phyloP scores from a whole-genome alignment of 2,113 vertebrate species.

The Oncorhynchus keta region DNA sequence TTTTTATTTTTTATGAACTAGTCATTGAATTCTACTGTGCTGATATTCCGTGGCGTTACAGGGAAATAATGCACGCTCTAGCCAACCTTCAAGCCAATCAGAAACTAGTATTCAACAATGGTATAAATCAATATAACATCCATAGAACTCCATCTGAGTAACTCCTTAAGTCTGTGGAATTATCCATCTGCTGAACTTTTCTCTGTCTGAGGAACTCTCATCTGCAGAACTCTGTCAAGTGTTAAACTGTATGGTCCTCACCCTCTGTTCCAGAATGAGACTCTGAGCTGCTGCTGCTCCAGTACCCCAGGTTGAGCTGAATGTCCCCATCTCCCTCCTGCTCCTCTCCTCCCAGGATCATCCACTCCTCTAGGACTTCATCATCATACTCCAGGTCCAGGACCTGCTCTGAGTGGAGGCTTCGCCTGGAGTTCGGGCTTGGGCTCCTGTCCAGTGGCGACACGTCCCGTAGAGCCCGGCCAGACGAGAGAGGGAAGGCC shows the following conservation, averaged over 20 bases:
- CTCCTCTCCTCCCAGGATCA: slow-evolving; percentile 60
- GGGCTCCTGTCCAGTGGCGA: too few relatives aligned
- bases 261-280: slow-evolving; percentile 45
- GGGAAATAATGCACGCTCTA: too few relatives aligned
- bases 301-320: slow-evolving; percentile 58
- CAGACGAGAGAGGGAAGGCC: slow-evolving; percentile 37
- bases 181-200: background rate
- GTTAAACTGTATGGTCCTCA: slow-evolving; percentile 7
- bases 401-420: background rate
- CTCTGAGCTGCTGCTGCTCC: slow-evolving; percentile 32
- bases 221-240: background rate
- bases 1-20: too few relatives aligned
- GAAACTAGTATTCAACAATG: too few relatives aligned
- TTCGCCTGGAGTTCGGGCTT: slow-evolving; percentile 5
- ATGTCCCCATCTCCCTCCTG: slow-evolving; percentile 57
- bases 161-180: background rate
- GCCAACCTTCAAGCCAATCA: too few relatives aligned
- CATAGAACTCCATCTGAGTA: background rate
- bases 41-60: too few relatives aligned
- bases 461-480: slow-evolving; percentile 1
- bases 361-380: slow-evolving; percentile 62
- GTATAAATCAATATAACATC: too few relatives aligned
- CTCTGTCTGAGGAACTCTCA: background rate
- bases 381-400: background rate
- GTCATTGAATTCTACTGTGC: too few relatives aligned